phyloP scores from a whole-genome alignment of 2,113 vertebrate species.

The Macaca fascicularis region DNA sequence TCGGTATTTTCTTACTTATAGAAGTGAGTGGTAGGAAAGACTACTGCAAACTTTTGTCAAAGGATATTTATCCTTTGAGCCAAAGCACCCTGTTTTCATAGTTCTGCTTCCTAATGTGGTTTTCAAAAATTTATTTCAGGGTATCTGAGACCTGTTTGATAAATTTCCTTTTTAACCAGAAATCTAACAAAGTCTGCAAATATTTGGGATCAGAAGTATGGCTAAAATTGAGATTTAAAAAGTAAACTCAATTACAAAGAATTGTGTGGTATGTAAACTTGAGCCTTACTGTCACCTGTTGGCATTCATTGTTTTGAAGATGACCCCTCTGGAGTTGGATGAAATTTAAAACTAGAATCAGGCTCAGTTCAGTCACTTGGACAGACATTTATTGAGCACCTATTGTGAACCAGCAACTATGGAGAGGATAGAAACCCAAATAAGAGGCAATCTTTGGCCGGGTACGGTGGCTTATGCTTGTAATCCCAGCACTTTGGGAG shows the following conservation, averaged over 20 bases:
- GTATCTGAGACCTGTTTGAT: background rate
- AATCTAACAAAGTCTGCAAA: background rate
- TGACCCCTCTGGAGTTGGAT: background rate
- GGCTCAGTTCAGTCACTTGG: background rate
- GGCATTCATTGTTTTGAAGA: background rate
- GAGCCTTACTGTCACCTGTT: background rate
- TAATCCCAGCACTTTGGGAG: no score
- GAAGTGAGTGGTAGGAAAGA: background rate
- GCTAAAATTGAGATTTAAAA: background rate
- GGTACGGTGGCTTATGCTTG: no score
- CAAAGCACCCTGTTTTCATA: background rate
- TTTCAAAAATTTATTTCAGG: background rate
- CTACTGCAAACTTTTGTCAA: background rate
- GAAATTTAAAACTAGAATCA: background rate
- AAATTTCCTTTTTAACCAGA: background rate
- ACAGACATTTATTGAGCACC: conserved; percentile 23
- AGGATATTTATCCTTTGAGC: background rate
- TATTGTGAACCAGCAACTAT: background rate
- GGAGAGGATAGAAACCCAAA: background rate
- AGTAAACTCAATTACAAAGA: background rate
- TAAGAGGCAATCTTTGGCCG: background rate
- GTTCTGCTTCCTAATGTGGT: background rate
- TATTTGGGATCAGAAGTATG: background rate
- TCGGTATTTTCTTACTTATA: background rate
- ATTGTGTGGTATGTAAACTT: background rate